Evolutionary conservation across 30 jellyfish, hydroid and myxozoan species (phyloP).

Genomic region (Mastigias papua): DNA sequence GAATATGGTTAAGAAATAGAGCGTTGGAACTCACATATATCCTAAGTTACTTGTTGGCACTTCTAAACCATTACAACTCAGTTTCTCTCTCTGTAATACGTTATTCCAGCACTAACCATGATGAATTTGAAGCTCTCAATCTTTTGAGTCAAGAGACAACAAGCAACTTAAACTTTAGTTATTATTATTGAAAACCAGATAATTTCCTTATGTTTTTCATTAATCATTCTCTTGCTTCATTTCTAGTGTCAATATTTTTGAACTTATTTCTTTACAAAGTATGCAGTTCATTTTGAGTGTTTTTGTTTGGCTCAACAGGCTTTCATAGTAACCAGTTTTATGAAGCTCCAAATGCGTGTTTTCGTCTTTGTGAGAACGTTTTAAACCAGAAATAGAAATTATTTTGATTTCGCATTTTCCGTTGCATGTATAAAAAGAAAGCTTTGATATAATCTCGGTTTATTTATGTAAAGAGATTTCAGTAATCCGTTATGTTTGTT

Average conservation of each 20-base stretch:
- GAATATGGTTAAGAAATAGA: no score
- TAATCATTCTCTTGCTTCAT: neutral
- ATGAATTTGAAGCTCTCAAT: no score
- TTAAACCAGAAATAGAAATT: constrained; percentile 15
- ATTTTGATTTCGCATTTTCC: constrained; percentile 2
- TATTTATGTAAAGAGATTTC: constrained; percentile 4
- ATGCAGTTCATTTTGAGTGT: neutral
- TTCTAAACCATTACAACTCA: no score
- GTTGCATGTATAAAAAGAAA: neutral
- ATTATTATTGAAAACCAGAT: neutral
- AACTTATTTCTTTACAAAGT: neutral
- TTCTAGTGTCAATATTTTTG: neutral
- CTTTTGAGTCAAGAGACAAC: no score
- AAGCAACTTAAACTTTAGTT: no score
- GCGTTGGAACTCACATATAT: no score
- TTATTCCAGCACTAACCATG: no score
- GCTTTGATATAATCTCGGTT: constrained; percentile 15
- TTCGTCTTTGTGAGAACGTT: constrained; percentile 13
- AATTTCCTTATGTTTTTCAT: neutral
- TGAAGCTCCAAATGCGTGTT: neutral
- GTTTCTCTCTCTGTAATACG: no score
- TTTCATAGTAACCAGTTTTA: neutral
- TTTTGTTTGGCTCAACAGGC: neutral
- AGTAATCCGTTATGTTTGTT: constrained; percentile 41
- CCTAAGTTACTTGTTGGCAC: no score